A percentile compares a stretch with the other conserved stretches of the same genome.
These are phyloP conservation scores for Drosophila demipolita DNA, from an alignment of 2,888 invertebrate species.

Conservation along the genomic window DNA sequence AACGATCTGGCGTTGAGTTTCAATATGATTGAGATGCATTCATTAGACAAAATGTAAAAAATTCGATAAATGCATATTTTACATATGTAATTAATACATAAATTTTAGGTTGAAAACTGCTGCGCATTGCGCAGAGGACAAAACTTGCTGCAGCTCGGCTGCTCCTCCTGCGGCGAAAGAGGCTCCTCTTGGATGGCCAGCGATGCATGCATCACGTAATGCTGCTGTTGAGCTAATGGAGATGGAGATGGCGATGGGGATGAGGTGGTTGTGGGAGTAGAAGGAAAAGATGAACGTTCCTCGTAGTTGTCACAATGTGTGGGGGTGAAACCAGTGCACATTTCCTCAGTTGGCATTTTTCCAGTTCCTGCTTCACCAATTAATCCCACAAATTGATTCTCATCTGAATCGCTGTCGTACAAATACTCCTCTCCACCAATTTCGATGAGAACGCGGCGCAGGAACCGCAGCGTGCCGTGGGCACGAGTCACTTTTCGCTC, in stretches of 20 bases:
- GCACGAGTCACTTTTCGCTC: constrained; percentile 63
- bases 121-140: constrained; percentile 3
- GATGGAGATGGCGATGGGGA: not conserved
- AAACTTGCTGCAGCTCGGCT: constrained; percentile 39
- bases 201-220: constrained; percentile 10
- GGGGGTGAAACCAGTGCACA: not conserved
- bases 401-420: constrained; percentile 61
- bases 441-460: constrained; percentile 51
- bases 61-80: constrained; percentile 10
- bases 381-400: constrained; percentile 54
- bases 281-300: not conserved
- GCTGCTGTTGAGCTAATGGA: not conserved
- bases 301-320: constrained; percentile 1
- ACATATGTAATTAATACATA: constrained; percentile 26
- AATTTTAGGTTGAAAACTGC: constrained; percentile 12
- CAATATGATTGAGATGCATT: constrained; percentile 1
- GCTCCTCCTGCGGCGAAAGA: not conserved
- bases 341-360: not conserved
- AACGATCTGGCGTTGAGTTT: constrained; percentile 15
- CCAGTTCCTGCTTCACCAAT: constrained; percentile 16
- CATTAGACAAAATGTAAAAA: constrained; percentile 22
- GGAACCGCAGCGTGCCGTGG: constrained; percentile 58
- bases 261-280: not conserved
- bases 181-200: constrained; percentile 1
- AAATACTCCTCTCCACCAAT: constrained; percentile 47